A percentile compares a stretch with the other conserved stretches of the same genome.
Conservation (phyloP, 2,797 vertebrate genomes). For the Linurgus olivaceus region DNA sequence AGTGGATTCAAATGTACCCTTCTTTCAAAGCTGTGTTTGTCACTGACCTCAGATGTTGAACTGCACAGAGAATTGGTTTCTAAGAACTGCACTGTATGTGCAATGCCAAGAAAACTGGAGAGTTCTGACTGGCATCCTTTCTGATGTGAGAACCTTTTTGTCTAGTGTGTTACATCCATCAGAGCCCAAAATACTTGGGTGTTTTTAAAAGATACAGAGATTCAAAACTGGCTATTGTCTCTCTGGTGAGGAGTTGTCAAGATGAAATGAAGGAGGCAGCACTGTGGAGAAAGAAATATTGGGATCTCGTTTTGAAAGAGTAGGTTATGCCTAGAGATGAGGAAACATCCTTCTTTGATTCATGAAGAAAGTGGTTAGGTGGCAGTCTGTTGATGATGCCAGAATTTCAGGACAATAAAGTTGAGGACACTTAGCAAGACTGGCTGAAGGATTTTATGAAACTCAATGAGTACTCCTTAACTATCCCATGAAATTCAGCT, state of each 20-base stretch:
- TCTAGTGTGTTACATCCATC: neutral
- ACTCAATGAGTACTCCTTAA: neutral
- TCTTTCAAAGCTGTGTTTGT: conserved; percentile 47
- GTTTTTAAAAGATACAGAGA: neutral
- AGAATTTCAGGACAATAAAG: neutral
- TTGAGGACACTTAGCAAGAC: neutral
- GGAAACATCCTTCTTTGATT: neutral
- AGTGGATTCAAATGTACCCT: conserved; percentile 33
- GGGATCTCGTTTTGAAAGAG: neutral
- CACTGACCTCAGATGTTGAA: neutral
- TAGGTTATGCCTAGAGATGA: neutral
- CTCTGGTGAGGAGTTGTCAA: neutral
- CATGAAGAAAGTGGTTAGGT: neutral
- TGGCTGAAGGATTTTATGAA: neutral
- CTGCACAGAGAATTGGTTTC: neutral
- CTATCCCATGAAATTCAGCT: neutral
- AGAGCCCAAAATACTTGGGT: neutral
- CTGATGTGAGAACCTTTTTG: neutral
- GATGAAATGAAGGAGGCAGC: neutral
- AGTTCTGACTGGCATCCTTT: neutral
- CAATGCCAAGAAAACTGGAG: neutral
- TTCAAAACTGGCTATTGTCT: neutral
- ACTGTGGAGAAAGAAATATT: neutral
- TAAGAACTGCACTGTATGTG: neutral
- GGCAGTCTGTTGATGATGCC: neutral